Base-by-base conservation (phyloP, 2,888 invertebrate species). In the Trichogramma evanescens region DNA sequence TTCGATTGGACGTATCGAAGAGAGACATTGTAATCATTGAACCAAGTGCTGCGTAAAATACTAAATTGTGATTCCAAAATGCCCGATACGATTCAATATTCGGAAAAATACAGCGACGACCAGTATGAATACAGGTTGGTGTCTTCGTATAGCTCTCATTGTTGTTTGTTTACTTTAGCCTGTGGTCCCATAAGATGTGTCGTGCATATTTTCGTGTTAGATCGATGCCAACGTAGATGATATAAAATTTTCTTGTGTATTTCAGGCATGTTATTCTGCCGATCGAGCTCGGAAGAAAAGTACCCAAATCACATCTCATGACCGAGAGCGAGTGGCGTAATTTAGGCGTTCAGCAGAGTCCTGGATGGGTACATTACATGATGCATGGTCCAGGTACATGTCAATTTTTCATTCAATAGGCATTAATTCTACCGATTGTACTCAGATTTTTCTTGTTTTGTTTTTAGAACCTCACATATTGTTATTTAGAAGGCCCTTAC, bases 321-420 rank as follows among this genome's bases (percentile, higher is more conserved):
- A 89, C 92, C 0, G 96, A 96, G 80, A 88, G 91, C 0, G 95
- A 96, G 78, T 96, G 96, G 95, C 83, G 95, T 63, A 91, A 93
- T 78, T 83, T 96, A 1, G 95, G 95, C 0, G 93, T 96, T 0
- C 94, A 95, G 74, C 95, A 95, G 76, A 93, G 93, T 74, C 93
- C 93, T 0, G 91, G 91, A 54, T 91, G 91, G 91, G 83, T 89
- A 2, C 92, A 93, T 79, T 93, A 92, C 74, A 90, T 93, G 93
- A 85, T 93, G 67, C 95, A 96, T 75, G 86, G 87, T 26, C 95
- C 95, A 48, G 84, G 83, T 83, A 74, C 51, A 45, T 41, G 13
- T 40, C 52, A 45, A 54, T 58, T 50, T 54, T 44, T 6, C 40
- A 7, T 9, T 42, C 0, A 39, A 44, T 39, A 10, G 50, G 7